Percentiles rank a stretch among this genome's conserved stretches.
phyloP scores from a whole-genome alignment of 2,797 vertebrate species.

The Eidolon dupreanum region DNA sequence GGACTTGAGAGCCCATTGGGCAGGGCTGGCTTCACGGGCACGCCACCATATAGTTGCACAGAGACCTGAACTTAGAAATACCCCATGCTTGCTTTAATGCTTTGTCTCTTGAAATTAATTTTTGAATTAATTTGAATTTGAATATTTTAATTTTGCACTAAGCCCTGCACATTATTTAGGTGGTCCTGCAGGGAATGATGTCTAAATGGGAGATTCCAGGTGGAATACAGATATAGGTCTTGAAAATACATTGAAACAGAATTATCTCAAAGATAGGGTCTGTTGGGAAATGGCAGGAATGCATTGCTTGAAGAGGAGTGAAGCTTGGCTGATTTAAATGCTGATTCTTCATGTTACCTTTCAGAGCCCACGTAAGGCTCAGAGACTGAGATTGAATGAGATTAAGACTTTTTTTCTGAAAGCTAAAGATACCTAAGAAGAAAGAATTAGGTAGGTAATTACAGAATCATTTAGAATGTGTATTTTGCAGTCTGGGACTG shows the following conservation, averaged over 20 bases:
- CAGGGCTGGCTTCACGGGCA: not conserved
- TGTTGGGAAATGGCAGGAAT: not conserved
- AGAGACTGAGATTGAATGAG: not conserved
- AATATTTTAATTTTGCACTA: not conserved
- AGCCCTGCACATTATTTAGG: not conserved
- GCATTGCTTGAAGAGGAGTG: not conserved
- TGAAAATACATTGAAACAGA: not conserved
- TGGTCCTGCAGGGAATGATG: not conserved
- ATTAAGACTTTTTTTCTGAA: not conserved
- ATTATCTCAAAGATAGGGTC: not conserved
- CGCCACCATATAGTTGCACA: not conserved
- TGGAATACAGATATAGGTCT: not conserved
- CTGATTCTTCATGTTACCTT: not conserved
- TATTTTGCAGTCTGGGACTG: not conserved
- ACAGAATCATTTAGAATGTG: not conserved
- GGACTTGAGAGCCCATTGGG: not conserved
- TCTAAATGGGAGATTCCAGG: not conserved
- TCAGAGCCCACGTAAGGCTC: not conserved
- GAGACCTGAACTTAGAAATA: not conserved
- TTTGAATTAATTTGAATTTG: not conserved
- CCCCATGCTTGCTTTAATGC: not conserved
- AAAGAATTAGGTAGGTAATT: not conserved
- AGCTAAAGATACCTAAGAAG: not conserved
- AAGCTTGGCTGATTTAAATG: not conserved
- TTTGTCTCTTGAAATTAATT: not conserved